Evolutionary conservation across 2,797 vertebrate species (phyloP).

Genomic region (Ceryle rudis): DNA sequence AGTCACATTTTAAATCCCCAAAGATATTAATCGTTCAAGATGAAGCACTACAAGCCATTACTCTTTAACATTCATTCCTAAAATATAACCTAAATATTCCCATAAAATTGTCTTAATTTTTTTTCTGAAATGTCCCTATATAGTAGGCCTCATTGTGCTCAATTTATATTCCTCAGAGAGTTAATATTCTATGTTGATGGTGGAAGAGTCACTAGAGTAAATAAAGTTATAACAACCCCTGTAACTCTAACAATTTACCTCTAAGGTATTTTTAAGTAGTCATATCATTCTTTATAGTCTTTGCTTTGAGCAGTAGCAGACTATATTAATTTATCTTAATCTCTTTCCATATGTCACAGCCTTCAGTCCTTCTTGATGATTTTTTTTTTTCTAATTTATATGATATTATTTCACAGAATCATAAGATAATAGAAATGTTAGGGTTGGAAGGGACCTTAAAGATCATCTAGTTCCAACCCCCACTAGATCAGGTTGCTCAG

Average conservation of each 20-base stretch:
- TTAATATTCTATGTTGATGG: background rate
- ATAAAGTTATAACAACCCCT: background rate
- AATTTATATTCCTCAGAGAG: background rate
- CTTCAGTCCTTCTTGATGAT: background rate
- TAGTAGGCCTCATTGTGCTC: background rate
- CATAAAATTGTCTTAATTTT: background rate
- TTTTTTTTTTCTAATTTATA: background rate
- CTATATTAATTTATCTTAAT: constrained; percentile 6
- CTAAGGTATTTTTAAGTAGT: background rate
- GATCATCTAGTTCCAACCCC: too few species aligned
- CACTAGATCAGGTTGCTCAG: too few species aligned
- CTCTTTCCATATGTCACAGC: background rate
- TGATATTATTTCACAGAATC: background rate
- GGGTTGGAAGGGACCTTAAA: too few species aligned
- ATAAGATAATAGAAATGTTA: too few species aligned
- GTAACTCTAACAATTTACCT: background rate
- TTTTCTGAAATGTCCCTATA: background rate
- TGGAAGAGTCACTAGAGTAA: background rate
- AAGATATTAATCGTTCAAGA: constrained; percentile 7
- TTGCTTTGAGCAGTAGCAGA: background rate
- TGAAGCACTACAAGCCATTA: background rate
- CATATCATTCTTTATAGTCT: background rate
- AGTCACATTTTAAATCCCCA: background rate
- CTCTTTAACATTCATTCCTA: background rate
- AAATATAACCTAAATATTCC: background rate